Percentiles rank a stretch among this genome's conserved stretches.
phyloP scores from a whole-genome alignment of 1,140 invertebrate genomes.

The Dendroctonus ponderosae region DNA sequence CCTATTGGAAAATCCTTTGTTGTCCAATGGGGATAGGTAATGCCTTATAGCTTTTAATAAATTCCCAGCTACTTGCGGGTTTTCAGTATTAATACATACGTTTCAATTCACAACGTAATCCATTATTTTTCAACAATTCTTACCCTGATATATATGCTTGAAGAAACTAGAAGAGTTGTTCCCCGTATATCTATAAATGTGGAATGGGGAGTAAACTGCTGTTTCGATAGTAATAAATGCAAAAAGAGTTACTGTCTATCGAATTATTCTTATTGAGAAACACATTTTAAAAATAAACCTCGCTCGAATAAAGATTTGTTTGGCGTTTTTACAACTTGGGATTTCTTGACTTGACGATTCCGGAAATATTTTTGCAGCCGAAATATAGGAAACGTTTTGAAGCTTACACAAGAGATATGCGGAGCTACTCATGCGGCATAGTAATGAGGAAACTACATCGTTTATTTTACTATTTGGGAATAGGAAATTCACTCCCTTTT shows the following conservation, averaged over 20 bases:
- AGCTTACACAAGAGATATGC: constrained; percentile 19
- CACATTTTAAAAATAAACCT: too few relatives aligned
- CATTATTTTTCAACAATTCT: too few relatives aligned
- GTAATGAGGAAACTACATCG: constrained; percentile 25
- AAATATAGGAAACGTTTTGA: constrained; percentile 29
- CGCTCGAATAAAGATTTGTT: constrained; percentile 12
- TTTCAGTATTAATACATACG: constrained; percentile 5
- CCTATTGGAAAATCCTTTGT: constrained; percentile 14
- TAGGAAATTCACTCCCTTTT: constrained; percentile 23
- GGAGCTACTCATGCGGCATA: constrained; percentile 17
- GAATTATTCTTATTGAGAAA: too few relatives aligned
- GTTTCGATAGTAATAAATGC: too few relatives aligned
- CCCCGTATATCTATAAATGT: too few relatives aligned
- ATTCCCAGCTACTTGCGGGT: constrained; percentile 1
- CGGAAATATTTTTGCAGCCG: constrained; percentile 25
- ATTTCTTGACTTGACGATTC: constrained; percentile 25
- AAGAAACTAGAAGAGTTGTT: too few relatives aligned
- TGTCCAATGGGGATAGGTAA: constrained; percentile 2
- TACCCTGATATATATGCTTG: too few relatives aligned
- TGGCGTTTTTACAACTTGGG: constrained; percentile 10
- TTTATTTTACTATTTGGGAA: constrained; percentile 28
- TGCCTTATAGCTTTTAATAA: constrained; percentile 11
- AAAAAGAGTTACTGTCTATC: too few relatives aligned
- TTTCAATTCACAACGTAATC: not conserved
- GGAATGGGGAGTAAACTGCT: too few relatives aligned